Conservation (phyloP, 2,113 vertebrate genomes). For the Cinclus cinclus region DNA sequence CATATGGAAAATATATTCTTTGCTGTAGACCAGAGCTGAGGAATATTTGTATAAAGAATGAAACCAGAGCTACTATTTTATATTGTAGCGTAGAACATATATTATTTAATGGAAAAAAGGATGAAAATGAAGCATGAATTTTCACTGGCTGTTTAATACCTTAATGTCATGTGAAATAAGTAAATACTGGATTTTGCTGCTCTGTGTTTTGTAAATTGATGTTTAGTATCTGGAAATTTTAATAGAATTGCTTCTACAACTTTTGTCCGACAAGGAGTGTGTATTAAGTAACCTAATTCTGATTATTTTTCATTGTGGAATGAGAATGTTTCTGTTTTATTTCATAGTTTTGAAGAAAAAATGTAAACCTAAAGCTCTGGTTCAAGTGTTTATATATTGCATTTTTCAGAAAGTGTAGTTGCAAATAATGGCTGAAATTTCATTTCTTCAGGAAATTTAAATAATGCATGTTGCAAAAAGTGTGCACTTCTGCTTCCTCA, state of each 20-base stretch:
- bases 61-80: neutral
- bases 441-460: neutral
- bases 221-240: neutral
- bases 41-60: neutral
- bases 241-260: neutral
- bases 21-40: neutral
- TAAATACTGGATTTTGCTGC: neutral
- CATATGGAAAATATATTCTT: neutral
- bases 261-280: neutral
- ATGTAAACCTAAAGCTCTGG: neutral
- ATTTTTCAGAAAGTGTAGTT: neutral
- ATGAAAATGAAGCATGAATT: neutral
- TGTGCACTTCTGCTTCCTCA: neutral
- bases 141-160: neutral
- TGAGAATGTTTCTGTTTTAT: neutral
- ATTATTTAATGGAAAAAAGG: neutral
- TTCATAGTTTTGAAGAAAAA: neutral
- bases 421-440: neutral
- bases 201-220: neutral
- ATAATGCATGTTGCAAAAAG: neutral
- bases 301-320: neutral
- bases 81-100: neutral
- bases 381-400: neutral
- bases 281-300: neutral
- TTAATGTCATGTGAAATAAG: neutral